A percentile compares a stretch with the other conserved stretches of the same genome.
Conservation (phyloP, 2,888 invertebrate genomes). For the Thymelicus sylvestris region DNA sequence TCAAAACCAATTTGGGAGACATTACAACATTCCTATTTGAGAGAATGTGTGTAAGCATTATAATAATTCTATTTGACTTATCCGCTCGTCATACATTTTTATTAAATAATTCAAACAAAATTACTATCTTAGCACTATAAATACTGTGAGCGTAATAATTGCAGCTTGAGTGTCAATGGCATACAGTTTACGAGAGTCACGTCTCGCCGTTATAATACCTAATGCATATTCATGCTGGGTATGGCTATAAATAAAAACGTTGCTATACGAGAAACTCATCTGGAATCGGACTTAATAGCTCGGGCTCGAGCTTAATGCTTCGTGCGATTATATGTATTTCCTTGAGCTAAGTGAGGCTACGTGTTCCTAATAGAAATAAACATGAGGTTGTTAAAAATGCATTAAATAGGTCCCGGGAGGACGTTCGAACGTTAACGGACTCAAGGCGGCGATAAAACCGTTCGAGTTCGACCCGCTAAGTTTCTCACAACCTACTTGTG, state of each 20-base stretch:
- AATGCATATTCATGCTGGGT: constrained; percentile 15
- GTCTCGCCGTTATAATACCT: constrained; percentile 13
- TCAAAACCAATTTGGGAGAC: no score
- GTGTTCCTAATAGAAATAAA: constrained; percentile 8
- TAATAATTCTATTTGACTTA: neutral
- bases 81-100: neutral
- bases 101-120: neutral
- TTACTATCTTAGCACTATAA: neutral
- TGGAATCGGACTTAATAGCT: constrained; percentile 19
- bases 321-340: constrained; percentile 20
- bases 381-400: constrained; percentile 6
- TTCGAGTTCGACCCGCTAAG: neutral
- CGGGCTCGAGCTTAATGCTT: constrained; percentile 21
- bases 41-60: no score
- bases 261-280: constrained; percentile 17
- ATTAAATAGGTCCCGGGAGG: neutral
- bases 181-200: constrained; percentile 14
- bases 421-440: neutral
- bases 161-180: constrained; percentile 9
- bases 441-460: neutral
- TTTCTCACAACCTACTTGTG: neutral
- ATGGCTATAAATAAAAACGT: constrained; percentile 20
- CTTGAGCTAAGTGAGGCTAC: constrained; percentile 6
- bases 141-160: constrained; percentile 13
- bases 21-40: no score